These are phyloP conservation scores for Prionace glauca DNA, from an alignment of 2,797 vertebrate genomes.

Conservation along the genomic window DNA sequence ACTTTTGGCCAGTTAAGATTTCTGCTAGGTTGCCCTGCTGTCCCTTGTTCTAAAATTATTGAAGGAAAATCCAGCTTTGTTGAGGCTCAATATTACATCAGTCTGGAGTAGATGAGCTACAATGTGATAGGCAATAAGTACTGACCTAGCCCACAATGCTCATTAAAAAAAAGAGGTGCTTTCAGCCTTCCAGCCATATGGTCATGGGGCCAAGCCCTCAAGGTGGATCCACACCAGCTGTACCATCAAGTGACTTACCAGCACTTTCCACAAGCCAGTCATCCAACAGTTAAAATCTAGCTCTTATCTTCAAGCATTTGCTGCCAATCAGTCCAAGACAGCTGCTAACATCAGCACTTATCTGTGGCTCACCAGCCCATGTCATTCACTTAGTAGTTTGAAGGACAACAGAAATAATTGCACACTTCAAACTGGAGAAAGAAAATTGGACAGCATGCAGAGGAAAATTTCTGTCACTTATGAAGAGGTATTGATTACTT, in stretches of 20 bases:
- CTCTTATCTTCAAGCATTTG: background rate
- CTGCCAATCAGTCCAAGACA: background rate
- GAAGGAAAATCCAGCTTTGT: background rate
- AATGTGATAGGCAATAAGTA: too few species aligned
- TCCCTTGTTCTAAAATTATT: background rate
- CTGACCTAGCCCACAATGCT: too few species aligned
- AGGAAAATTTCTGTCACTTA: conserved; percentile 1
- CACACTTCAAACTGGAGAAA: background rate
- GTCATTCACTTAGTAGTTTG: background rate
- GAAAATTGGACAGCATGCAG: background rate
- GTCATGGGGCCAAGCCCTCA: background rate
- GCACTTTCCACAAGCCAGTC: background rate
- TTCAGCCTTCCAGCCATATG: background rate
- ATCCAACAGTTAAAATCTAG: background rate
- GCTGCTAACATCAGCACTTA: background rate
- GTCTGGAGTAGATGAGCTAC: background rate
- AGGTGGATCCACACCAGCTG: too few species aligned
- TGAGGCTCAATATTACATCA: background rate
- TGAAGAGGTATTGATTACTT: background rate
- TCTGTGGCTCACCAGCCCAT: background rate
- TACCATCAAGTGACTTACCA: background rate
- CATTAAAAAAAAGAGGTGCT: background rate
- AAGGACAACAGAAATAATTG: background rate
- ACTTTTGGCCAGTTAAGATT: background rate
- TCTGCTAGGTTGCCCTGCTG: background rate